Conservation (phyloP, 2,888 invertebrate genomes). For the Campoletis raptor region DNA sequence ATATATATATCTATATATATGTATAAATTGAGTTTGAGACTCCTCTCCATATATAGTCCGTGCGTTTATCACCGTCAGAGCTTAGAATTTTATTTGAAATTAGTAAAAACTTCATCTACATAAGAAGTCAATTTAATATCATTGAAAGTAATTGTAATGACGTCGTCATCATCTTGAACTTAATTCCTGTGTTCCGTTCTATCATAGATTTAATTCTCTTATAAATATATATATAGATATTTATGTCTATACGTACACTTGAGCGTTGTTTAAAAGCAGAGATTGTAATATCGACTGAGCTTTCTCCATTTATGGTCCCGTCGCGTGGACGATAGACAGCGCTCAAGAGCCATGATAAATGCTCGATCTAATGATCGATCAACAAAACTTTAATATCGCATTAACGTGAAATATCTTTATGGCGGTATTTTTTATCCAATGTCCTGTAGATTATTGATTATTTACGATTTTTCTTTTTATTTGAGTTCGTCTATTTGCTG, state of each 20-base stretch:
- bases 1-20: not conserved
- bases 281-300: slow-evolving; percentile 68
- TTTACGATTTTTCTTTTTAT: not conserved
- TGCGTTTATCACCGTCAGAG: slow-evolving; percentile 30
- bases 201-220: slow-evolving; percentile 10
- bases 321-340: slow-evolving; percentile 61
- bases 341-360: slow-evolving; percentile 36
- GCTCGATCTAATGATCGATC: slow-evolving; percentile 65
- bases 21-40: not conserved
- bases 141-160: slow-evolving; percentile 62
- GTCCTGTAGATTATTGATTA: not conserved
- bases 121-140: slow-evolving; percentile 59
- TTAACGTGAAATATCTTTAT: slow-evolving; percentile 42
- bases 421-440: not conserved
- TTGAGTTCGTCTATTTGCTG: not conserved
- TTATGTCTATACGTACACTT: not conserved
- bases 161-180: slow-evolving; percentile 52
- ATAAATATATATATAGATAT: slow-evolving; percentile 14
- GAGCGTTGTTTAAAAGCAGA: slow-evolving; percentile 58
- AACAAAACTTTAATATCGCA: slow-evolving; percentile 57
- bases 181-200: slow-evolving; percentile 48
- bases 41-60: slow-evolving; percentile 24
- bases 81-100: slow-evolving; percentile 44
- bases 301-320: slow-evolving; percentile 69
- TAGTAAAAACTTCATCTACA: slow-evolving; percentile 37